Base-by-base conservation (phyloP, 2,113 vertebrate species). In the Neodontobutis hainanensis region DNA sequence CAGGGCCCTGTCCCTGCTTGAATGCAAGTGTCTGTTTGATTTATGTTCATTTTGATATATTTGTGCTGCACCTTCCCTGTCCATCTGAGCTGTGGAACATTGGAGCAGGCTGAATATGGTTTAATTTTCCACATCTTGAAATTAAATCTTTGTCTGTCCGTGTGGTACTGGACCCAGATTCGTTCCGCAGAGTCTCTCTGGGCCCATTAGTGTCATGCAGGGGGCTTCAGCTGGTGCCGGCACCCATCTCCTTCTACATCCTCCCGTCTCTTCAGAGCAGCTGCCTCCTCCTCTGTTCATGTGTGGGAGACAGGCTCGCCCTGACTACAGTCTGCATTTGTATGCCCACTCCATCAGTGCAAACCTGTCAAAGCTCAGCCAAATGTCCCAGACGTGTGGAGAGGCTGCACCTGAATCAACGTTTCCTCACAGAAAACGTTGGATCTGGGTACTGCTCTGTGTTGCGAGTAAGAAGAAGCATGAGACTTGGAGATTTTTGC, bases 131-230 rank as follows among this genome's bases (percentile, higher is more conserved):
- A 27, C 19, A 27, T 27, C 19, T 27, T 27, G 19, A 27, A 27
- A 27, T 27, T 27, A 27, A 27, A 27, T 27, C 19, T 27, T 27
- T 1, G 19, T 27, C 19, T 27, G 12, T 35, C 8, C 12, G 10
- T 14, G 44, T 12, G 3, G 44, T 11, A 10, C 11, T 12, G 44
- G 12, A 46, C 63, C 81, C 81, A 81, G 76, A 81, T 82, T 52
- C 7, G 66, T 72, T 67, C 42, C 61, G 60, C 57, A 57, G 36
- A 0, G 35, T 65, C 71, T 65, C 74, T 75, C 75, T 49, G 5
- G 82, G 40, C 73, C 75, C 63, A 80, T 85, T 83, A 82, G 78
- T 80, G 85, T 84, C 81, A 79, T n/a, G 55, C 45, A 76, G 68
- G 14, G 63, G 32, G 48, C 70, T 73, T 85, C 57, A 53, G 47